Conservation (phyloP, 2,888 invertebrate genomes). For the Sinopyrophorus schimmeli region DNA sequence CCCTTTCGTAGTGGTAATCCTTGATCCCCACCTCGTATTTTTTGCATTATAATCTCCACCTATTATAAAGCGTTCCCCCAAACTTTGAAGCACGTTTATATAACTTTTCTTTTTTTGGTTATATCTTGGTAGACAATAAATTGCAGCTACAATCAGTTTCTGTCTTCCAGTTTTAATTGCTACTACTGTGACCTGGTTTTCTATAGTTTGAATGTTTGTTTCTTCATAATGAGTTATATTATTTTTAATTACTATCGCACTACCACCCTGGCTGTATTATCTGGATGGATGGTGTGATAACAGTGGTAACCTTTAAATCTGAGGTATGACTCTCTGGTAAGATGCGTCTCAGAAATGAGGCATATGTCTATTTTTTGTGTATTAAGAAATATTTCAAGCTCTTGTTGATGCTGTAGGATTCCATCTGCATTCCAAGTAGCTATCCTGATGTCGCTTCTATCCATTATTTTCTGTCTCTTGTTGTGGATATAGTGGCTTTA, state of each 20-base stretch:
- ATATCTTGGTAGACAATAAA: conserved; percentile 37
- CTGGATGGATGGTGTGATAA: conserved; percentile 23
- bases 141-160: conserved; percentile 13
- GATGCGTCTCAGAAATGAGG: conserved; percentile 29
- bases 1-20: conserved; percentile 27
- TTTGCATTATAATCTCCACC: conserved; percentile 37
- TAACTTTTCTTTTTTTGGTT: conserved; percentile 31
- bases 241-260: conserved; percentile 25
- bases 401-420: conserved; percentile 8
- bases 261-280: conserved; percentile 21
- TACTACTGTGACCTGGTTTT: conserved; percentile 18
- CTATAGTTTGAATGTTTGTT: conserved; percentile 17
- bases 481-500: too few relatives aligned
- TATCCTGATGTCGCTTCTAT: conserved; percentile 6
- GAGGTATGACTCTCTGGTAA: conserved; percentile 22
- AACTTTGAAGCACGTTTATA: conserved; percentile 21
- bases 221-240: conserved; percentile 23
- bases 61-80: conserved; percentile 31
- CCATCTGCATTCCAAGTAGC: conserved; percentile 25
- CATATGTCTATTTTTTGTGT: conserved; percentile 25
- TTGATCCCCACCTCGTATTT: conserved; percentile 34
- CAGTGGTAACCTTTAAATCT: conserved; percentile 20
- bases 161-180: conserved; percentile 8
- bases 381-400: conserved; percentile 10
- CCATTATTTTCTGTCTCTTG: not conserved